These are phyloP conservation scores for Acanthosepion pharaonis DNA, from an alignment of 2,888 invertebrate genomes.

Conservation along the genomic window DNA sequence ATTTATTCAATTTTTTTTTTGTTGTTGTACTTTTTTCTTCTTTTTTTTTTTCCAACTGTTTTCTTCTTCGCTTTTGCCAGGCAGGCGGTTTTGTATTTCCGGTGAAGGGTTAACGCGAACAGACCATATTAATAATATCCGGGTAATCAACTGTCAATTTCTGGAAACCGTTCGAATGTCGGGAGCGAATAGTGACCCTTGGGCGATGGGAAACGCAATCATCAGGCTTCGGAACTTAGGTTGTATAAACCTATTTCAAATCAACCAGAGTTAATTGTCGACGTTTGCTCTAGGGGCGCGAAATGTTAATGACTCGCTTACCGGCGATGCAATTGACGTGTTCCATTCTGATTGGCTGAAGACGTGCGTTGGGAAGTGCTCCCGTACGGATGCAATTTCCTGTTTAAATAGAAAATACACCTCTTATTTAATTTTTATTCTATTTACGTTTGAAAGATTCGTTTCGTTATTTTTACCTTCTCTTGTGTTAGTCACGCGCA, in stretches of 20 bases:
- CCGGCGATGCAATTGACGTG: neutral
- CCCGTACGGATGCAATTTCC: neutral
- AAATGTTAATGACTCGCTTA: neutral
- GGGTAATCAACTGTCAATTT: neutral
- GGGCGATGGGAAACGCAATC: neutral
- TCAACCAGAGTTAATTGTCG: neutral
- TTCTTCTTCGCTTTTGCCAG: neutral
- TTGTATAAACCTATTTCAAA: neutral
- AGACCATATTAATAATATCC: neutral
- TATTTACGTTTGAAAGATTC: no score
- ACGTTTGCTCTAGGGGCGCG: neutral
- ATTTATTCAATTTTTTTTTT: no score
- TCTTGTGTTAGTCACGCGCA: no score
- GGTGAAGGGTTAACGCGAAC: neutral
- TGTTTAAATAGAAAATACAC: neutral
- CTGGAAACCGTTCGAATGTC: neutral
- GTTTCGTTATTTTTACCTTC: no score
- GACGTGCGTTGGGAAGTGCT: no score
- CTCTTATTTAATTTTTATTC: no score
- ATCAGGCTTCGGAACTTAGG: neutral
- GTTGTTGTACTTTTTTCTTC: no score
- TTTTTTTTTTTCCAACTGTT: neutral
- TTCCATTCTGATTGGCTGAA: neutral
- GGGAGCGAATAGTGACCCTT: neutral
- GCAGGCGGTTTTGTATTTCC: neutral